A percentile compares a stretch with the other conserved stretches of the same genome.
Evolutionary conservation across 1,140 invertebrate species (phyloP).

Genomic region (Ceratosolen fusciceps): DNA sequence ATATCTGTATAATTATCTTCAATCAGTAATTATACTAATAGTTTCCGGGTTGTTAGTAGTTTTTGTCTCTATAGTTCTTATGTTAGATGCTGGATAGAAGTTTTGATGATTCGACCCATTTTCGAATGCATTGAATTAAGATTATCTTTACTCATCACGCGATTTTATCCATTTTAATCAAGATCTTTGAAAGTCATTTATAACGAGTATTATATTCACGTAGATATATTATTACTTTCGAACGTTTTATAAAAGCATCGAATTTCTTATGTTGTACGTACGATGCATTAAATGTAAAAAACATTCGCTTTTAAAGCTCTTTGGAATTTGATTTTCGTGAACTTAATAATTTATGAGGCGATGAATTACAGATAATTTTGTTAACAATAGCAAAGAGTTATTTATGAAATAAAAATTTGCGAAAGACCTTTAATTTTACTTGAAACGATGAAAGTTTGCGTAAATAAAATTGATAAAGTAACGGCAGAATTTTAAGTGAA

Average conservation of each 20-base stretch:
- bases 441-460: neutral
- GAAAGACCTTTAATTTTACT: no score
- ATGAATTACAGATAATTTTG: no score
- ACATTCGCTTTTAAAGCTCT: no score
- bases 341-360: no score
- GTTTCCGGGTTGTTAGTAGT: neutral
- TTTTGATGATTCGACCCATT: neutral
- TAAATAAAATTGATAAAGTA: neutral
- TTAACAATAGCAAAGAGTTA: no score
- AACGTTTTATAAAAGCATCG: no score
- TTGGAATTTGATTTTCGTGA: no score
- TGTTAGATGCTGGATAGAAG: neutral
- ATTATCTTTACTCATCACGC: neutral
- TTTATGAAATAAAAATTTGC: no score
- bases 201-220: neutral
- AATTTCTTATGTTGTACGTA: no score
- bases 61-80: neutral
- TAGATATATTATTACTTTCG: no score
- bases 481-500: neutral
- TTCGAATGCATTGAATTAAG: slow-evolving; percentile 4
- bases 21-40: neutral
- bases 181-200: neutral
- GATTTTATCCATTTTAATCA: neutral
- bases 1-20: neutral
- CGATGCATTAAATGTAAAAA: no score